A percentile compares a stretch with the other conserved stretches of the same genome.
These are phyloP conservation scores for Aplysina aerophoba DNA, from an alignment of 37 sponge, comb jelly and placozoan species.

Conservation along the genomic window DNA sequence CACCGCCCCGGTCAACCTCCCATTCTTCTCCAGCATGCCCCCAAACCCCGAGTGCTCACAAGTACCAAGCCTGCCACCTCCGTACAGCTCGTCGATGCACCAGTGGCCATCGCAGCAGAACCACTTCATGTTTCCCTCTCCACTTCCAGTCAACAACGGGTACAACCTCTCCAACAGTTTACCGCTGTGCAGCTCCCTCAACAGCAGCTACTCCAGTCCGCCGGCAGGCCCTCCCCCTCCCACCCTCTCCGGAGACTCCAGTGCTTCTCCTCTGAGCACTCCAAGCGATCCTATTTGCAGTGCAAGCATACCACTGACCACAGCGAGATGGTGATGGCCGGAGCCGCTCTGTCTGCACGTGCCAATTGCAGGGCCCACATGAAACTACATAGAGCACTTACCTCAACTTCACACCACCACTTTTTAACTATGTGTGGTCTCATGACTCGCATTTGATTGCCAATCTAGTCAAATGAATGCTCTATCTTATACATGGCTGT, in stretches of 20 bases:
- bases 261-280: conserved; percentile 19
- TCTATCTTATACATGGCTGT: too few species aligned
- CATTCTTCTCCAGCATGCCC: conserved; percentile 68
- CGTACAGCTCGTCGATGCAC: conserved; percentile 17
- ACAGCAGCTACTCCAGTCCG: conserved; percentile 23
- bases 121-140: conserved; percentile 79
- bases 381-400: too few species aligned
- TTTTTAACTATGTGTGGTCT: too few species aligned
- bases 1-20: conserved; percentile 49
- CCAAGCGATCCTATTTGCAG: conserved; percentile 31
- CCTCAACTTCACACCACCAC: too few species aligned
- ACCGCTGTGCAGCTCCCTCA: neutral
- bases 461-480: too few species aligned
- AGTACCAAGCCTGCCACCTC: conserved; percentile 37
- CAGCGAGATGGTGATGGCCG: conserved; percentile 14
- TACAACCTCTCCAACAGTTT: conserved; percentile 7
- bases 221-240: conserved; percentile 25
- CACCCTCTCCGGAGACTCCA: conserved; percentile 9
- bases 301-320: conserved; percentile 27
- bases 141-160: conserved; percentile 33
- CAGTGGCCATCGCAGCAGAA: conserved; percentile 70
- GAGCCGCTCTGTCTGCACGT: neutral
- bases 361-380: too few species aligned
- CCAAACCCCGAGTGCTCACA: conserved; percentile 19
- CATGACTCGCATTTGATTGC: too few species aligned